phyloP scores from a whole-genome alignment of 2,113 vertebrate genomes.

The Marmota flaviventris region DNA sequence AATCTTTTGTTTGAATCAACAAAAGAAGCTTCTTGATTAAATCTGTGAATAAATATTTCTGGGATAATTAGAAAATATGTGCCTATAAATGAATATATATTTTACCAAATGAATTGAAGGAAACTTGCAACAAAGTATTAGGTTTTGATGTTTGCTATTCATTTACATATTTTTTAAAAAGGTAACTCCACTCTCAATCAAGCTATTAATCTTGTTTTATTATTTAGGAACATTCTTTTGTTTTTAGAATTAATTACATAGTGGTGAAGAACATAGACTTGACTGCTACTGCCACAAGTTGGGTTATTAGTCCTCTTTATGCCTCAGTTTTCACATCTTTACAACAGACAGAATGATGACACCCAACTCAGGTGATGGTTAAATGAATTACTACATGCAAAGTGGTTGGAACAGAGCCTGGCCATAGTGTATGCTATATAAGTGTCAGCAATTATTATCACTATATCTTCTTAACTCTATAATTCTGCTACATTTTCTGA shows the following conservation, averaged over 20 bases:
- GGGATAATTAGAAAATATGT: neutral
- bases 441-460: neutral
- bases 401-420: neutral
- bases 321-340: neutral
- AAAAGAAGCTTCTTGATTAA: neutral
- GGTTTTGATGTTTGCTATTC: neutral
- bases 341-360: neutral
- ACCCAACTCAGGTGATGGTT: neutral
- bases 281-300: neutral
- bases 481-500: neutral
- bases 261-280: neutral
- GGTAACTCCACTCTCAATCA: neutral
- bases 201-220: neutral
- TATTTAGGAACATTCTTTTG: neutral
- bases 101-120: neutral
- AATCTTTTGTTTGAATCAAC: neutral
- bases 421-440: neutral
- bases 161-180: neutral
- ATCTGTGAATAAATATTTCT: neutral
- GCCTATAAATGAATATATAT: neutral
- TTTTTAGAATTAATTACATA: neutral
- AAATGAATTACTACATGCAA: neutral
- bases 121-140: neutral
- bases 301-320: neutral
- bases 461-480: neutral